Percentiles rank a stretch among this genome's conserved stretches.
phyloP scores from a whole-genome alignment of 1,140 invertebrate genomes.

The Bathynomus jamesi region DNA sequence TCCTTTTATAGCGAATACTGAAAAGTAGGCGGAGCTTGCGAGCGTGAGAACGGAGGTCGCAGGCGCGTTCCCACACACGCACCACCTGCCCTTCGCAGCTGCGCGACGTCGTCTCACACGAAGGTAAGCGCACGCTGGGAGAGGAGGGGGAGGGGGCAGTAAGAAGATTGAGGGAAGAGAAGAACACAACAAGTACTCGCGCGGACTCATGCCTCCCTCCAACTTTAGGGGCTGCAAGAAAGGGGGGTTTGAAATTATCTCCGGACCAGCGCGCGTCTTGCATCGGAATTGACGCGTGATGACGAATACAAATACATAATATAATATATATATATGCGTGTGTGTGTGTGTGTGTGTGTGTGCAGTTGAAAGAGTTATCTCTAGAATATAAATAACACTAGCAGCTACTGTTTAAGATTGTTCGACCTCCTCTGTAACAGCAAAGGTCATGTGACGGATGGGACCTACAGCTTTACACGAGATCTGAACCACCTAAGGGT shows the following conservation, averaged over 20 bases:
- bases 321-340: not conserved
- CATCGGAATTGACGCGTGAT: not conserved
- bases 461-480: no score
- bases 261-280: not conserved
- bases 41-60: slow-evolving; percentile 36
- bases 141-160: not conserved
- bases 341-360: not conserved
- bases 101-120: not conserved
- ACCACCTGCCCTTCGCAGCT: slow-evolving; percentile 31
- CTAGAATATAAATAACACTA: no score
- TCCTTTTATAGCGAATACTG: slow-evolving; percentile 17
- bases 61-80: slow-evolving; percentile 36
- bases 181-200: no score
- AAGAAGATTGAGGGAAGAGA: not conserved
- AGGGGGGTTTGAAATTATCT: not conserved
- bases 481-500: no score
- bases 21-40: slow-evolving; percentile 22
- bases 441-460: no score
- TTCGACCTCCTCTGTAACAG: no score
- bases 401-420: no score
- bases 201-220: not conserved
- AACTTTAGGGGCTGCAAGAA: not conserved
- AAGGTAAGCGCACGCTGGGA: not conserved
- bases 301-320: not conserved
- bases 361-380: no score